Percentiles rank a stretch among this genome's conserved stretches.
These are phyloP conservation scores for Mellivora capensis DNA, from an alignment of 2,113 vertebrate species.

Conservation along the genomic window DNA sequence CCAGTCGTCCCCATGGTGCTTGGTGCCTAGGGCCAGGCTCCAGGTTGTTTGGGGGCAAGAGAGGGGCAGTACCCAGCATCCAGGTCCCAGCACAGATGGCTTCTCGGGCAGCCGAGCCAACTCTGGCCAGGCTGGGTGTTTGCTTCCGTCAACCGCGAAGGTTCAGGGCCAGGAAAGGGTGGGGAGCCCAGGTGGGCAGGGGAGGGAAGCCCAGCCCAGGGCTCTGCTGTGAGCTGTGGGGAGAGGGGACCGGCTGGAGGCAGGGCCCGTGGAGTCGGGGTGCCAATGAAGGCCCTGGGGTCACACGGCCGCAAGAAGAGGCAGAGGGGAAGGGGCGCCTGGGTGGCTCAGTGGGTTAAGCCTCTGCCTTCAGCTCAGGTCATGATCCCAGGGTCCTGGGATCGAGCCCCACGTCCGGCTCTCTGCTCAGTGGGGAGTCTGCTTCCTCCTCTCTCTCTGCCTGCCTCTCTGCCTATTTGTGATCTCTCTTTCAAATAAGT, in stretches of 20 bases:
- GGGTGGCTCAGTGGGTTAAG: too few relatives aligned
- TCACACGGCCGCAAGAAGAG: accelerated
- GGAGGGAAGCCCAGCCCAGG: not conserved
- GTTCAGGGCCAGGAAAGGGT: not conserved
- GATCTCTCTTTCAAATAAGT: too few relatives aligned
- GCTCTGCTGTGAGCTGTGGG: not conserved
- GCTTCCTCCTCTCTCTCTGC: too few relatives aligned
- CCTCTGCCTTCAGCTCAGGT: too few relatives aligned
- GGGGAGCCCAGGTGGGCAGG: not conserved
- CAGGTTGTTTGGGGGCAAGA: accelerated
- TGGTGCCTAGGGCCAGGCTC: not conserved
- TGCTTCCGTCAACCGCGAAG: not conserved
- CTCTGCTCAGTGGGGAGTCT: too few relatives aligned
- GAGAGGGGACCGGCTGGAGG: not conserved
- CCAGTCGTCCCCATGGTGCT: accelerated
- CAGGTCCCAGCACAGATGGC: accelerated
- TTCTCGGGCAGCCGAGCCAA: accelerated
- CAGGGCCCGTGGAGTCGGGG: not conserved
- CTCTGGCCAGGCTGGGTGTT: not conserved
- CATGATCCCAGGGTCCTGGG: too few relatives aligned
- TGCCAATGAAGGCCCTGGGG: not conserved
- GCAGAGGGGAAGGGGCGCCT: too few relatives aligned
- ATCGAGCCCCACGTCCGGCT: too few relatives aligned
- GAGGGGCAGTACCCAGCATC: not conserved
- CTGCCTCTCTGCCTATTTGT: too few relatives aligned